phyloP scores from a whole-genome alignment of 92 coral and sea anemone species.

The Epizoanthus fatuus region DNA sequence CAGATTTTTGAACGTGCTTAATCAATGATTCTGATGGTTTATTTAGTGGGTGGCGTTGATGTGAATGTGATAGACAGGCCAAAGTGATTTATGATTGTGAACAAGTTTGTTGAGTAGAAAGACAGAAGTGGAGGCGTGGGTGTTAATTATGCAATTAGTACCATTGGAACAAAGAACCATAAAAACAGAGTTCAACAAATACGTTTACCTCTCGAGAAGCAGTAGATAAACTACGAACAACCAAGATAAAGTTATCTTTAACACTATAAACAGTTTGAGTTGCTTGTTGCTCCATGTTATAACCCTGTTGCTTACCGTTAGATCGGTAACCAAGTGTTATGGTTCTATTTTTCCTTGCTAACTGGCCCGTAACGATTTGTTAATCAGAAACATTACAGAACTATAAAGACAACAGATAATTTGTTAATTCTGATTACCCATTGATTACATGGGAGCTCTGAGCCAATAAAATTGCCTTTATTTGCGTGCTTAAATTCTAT shows the following conservation, averaged over 20 bases:
- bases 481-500: constrained; percentile 33
- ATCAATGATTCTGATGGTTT: background rate
- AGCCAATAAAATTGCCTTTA: constrained; percentile 40
- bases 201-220: background rate
- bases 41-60: background rate
- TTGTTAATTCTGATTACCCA: constrained; percentile 16
- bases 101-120: constrained; percentile 34
- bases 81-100: constrained; percentile 13
- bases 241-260: too few species aligned
- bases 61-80: constrained; percentile 4
- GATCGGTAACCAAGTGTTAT: too few species aligned
- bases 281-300: background rate
- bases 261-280: too few species aligned
- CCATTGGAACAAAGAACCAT: constrained; percentile 11
- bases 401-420: constrained; percentile 15
- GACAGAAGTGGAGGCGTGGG: constrained; percentile 41
- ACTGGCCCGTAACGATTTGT: constrained; percentile 1
- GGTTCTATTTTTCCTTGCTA: background rate
- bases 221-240: background rate
- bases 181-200: background rate
- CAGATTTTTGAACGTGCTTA: background rate
- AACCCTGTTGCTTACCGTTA: too few species aligned
- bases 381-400: constrained; percentile 34
- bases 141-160: constrained; percentile 48
- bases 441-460: constrained; percentile 38